Conservation (phyloP, 2,797 vertebrate genomes). For the Pampus argenteus region DNA sequence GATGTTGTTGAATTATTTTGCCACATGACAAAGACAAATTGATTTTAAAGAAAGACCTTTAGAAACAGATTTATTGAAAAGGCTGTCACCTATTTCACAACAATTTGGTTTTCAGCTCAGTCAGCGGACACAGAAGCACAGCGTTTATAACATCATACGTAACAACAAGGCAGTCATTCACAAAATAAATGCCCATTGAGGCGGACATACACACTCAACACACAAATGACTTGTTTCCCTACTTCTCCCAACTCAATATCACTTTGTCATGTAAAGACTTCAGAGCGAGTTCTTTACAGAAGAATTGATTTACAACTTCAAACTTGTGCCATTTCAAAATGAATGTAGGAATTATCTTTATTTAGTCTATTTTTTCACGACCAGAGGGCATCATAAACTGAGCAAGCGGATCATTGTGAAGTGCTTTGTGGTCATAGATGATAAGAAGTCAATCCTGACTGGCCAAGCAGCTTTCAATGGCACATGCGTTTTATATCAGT, state of each 20-base stretch:
- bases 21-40: no score
- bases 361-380: neutral
- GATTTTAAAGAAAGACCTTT: neutral
- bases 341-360: neutral
- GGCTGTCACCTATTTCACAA: neutral
- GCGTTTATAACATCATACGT: neutral
- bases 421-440: slow-evolving; percentile 1
- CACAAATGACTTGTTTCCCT: neutral
- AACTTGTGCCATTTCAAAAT: neutral
- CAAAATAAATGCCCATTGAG: neutral
- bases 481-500: neutral
- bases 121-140: neutral
- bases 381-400: neutral
- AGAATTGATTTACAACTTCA: neutral
- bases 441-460: neutral
- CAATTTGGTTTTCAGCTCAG: slow-evolving; percentile 9
- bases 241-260: neutral
- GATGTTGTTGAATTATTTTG: neutral
- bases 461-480: neutral
- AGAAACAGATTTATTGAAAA: neutral
- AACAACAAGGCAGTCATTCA: neutral
- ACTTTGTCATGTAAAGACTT: neutral
- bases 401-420: neutral
- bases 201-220: neutral
- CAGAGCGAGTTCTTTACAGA: neutral